These are phyloP conservation scores for Alligator sinensis DNA, from an alignment of 2,113 vertebrate genomes.

Conservation along the genomic window DNA sequence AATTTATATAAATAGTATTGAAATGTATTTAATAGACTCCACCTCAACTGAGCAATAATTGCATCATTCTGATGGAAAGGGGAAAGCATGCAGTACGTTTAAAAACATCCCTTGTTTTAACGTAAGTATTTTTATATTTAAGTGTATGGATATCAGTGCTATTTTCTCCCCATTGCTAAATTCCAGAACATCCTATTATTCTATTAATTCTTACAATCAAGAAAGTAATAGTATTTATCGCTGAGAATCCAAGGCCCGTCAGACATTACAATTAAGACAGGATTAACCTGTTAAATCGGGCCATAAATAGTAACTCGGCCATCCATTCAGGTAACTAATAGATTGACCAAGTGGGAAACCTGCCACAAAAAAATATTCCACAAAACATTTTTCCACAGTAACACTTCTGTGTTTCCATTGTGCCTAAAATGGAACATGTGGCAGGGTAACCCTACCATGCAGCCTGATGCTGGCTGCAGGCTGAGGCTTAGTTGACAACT, in stretches of 20 bases:
- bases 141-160: not conserved
- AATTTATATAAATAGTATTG: not conserved
- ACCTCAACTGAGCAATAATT: not conserved
- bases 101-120: not conserved
- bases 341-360: too few species aligned
- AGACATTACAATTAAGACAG: too few species aligned
- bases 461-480: too few species aligned
- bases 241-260: not conserved
- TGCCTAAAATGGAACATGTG: too few species aligned
- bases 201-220: not conserved
- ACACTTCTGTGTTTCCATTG: too few species aligned
- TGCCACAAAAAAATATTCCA: too few species aligned
- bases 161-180: not conserved
- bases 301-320: too few species aligned
- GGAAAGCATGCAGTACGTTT: not conserved
- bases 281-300: too few species aligned
- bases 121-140: not conserved
- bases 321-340: too few species aligned
- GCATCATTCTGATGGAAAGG: not conserved
- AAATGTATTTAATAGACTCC: not conserved
- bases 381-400: too few species aligned
- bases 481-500: too few species aligned
- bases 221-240: not conserved
- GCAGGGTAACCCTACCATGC: too few species aligned
- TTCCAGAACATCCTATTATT: not conserved